phyloP scores from a whole-genome alignment of 1,140 invertebrate genomes.

The Ceratosolen solmsi region DNA sequence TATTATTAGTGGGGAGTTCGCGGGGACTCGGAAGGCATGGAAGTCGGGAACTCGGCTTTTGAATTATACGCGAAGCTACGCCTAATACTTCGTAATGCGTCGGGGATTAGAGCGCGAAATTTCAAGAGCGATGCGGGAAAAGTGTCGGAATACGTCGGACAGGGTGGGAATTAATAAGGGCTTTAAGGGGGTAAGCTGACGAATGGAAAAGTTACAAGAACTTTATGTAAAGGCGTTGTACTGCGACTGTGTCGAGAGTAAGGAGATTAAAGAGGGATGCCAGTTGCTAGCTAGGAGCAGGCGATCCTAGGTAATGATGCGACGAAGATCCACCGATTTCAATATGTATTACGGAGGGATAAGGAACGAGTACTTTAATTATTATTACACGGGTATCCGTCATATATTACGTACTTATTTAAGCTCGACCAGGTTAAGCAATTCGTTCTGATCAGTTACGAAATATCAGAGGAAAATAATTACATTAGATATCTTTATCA shows the following conservation, averaged over 20 bases:
- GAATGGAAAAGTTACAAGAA: slow-evolving; percentile 23
- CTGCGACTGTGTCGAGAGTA: too few relatives aligned
- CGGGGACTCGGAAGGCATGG: neutral
- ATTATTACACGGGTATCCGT: too few relatives aligned
- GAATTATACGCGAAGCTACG: slow-evolving; percentile 17
- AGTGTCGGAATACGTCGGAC: neutral
- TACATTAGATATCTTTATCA: too few relatives aligned
- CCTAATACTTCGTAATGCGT: slow-evolving; percentile 39
- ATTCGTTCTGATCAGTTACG: too few relatives aligned
- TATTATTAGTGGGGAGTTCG: neutral
- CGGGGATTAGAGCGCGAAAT: slow-evolving; percentile 36
- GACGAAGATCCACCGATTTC: neutral
- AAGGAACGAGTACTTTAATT: neutral
- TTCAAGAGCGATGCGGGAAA: neutral
- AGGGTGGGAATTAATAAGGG: slow-evolving; percentile 37
- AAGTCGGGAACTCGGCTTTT: slow-evolving; percentile 8
- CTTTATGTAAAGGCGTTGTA: slow-evolving; percentile 7
- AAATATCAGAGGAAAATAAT: too few relatives aligned
- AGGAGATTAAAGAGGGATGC: neutral
- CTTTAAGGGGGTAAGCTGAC: neutral
- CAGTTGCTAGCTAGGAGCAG: neutral
- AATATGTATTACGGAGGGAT: neutral
- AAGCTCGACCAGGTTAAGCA: too few relatives aligned
- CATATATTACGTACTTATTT: too few relatives aligned
- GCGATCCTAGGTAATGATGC: neutral